phyloP scores from a whole-genome alignment of 2,888 invertebrate genomes.

The Exephanes ischioxanthus region DNA sequence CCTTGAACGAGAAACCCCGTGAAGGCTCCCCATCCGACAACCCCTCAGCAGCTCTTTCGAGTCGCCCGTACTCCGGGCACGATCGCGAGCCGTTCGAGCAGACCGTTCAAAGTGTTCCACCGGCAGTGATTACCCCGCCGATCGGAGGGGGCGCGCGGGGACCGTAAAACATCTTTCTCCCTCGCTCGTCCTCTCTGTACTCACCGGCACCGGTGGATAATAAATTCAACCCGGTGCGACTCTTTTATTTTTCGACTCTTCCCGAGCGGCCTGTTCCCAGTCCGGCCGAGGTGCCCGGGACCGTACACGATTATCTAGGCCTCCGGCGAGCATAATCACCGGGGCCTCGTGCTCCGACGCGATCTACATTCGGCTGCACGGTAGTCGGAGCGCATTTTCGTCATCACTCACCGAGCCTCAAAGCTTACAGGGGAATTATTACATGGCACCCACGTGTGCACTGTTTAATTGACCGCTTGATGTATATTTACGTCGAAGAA shows the following conservation, averaged over 20 bases:
- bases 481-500: background rate
- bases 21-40: background rate
- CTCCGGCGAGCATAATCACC: constrained; percentile 51
- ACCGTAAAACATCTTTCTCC: constrained; percentile 41
- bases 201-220: constrained; percentile 44
- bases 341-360: constrained; percentile 36
- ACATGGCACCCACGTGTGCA: background rate
- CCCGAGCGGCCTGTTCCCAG: constrained; percentile 30
- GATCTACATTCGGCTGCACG: constrained; percentile 58
- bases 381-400: constrained; percentile 49
- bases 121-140: constrained; percentile 52
- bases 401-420: constrained; percentile 29
- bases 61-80: constrained; percentile 8
- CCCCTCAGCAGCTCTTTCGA: constrained; percentile 14
- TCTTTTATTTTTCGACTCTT: constrained; percentile 26
- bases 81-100: constrained; percentile 11
- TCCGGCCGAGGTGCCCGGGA: constrained; percentile 17
- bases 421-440: background rate
- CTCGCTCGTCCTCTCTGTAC: constrained; percentile 19
- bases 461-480: constrained; percentile 7
- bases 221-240: constrained; percentile 47
- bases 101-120: constrained; percentile 38
- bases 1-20: constrained; percentile 59
- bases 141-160: constrained; percentile 30
- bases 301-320: constrained; percentile 41